A percentile compares a stretch with the other conserved stretches of the same genome.
phyloP scores from a whole-genome alignment of 1,140 invertebrate species.

The Sycophaga agraensis region DNA sequence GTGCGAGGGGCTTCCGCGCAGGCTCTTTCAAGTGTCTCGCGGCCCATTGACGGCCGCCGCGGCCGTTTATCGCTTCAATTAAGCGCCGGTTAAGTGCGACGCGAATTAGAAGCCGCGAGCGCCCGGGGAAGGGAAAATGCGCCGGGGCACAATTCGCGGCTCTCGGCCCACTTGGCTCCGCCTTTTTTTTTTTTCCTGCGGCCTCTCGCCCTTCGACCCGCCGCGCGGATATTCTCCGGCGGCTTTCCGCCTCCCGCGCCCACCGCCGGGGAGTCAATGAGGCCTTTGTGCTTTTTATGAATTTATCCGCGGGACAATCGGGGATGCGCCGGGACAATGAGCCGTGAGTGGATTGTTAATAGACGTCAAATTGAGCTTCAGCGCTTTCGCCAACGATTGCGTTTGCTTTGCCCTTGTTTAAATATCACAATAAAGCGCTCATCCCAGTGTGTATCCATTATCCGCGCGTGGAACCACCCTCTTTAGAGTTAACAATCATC shows the following conservation, averaged over 20 bases:
- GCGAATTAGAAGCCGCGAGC: conserved; percentile 7
- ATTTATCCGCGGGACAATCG: conserved; percentile 13
- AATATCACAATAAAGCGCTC: conserved; percentile 9
- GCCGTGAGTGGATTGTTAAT: conserved; percentile 14
- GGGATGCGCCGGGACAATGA: background rate
- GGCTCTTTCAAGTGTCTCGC: background rate
- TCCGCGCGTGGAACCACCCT: no score
- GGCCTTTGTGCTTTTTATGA: conserved; percentile 6
- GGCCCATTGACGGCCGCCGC: background rate
- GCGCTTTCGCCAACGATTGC: background rate
- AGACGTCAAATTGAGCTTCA: background rate
- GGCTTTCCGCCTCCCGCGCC: no score
- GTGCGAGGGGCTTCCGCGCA: background rate
- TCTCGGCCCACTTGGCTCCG: no score
- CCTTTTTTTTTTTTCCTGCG: background rate
- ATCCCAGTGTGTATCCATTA: background rate
- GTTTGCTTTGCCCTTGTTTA: background rate
- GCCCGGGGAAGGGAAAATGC: no score
- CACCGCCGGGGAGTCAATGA: background rate
- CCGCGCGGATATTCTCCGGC: no score
- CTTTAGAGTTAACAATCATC: no score
- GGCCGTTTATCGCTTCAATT: conserved; percentile 17
- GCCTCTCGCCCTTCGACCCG: background rate
- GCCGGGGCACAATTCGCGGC: background rate
- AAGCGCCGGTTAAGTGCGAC: conserved; percentile 2